Evolutionary conservation across 2,888 invertebrate genomes (phyloP), one percentile per base, ranked within the genome.

Genomic region (Entomobrya proxima): DNA sequence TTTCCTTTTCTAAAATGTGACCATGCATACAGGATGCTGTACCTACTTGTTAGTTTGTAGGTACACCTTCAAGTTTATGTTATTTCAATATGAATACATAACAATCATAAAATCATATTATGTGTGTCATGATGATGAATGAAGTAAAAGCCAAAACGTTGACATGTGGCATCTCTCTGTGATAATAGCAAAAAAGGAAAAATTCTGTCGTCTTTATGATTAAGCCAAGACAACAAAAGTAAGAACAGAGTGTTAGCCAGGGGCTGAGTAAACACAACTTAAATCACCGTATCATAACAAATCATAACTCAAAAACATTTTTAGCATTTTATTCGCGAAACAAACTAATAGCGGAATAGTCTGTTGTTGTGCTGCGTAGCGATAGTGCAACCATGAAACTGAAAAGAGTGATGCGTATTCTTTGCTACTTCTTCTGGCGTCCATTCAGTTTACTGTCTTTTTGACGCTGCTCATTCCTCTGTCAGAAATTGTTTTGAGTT

Each of bases 91-190:
- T 40, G 11, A 40, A 40, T 40, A 40, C 11, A 47, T 15, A 9
- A 47, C n/a, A 13, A 47, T 47, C 47, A 35, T 9, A 30, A 18
- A 32, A 64, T 64, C 64, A 64, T 18, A 64, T 64, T 61, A 24
- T 55, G 55, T 55, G 40, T 44, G 40, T 52, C 24, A 55, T 52
- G 52, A 35, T 75, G 69, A 84, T 58, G 77, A 78, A 78, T 84
- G 55, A 37, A 64, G 27, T 79, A 77, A 76, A 69, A 50, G 77
- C 30, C 47, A 81, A 67, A 67, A 30, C 27, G 40, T 72, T 78
- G 77, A 78, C 69, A 69, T 78, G 37, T 69, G 77, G 77, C 78
- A 78, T 83, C 24, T 69, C 61, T 27, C n/a, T n/a, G n/a, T n/a
- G n/a, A 69, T 52, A n/a, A 21, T 64, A 32, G n/a, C n/a, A 32